Evolutionary conservation across 2,888 invertebrate species (phyloP), one percentile per base, ranked within the genome.

Genomic region (Ophonus ardosiacus): DNA sequence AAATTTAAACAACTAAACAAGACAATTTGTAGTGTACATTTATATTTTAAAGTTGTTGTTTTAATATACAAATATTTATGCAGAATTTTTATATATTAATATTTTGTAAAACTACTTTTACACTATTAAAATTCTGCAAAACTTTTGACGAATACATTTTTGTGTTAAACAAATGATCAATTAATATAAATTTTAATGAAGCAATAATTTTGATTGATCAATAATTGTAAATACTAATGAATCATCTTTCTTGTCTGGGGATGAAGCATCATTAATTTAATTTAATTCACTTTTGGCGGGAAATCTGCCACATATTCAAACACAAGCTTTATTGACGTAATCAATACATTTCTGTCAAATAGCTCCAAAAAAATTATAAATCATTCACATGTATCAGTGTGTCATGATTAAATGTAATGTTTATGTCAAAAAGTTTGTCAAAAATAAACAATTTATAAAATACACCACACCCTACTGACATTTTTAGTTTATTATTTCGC

Each of bases 401-500:
- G 13, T 6, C 8, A 2, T 13, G 10, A 2, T 13, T 13, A 10
- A 51, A 8, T 51, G 43, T 10, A 51, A 51, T 10, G 4, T 51
- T 51, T 51, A 51, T 10, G 43, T 8, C 43, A 51, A 51, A 51
- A 18, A 21, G 24, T 24, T 0, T 1, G 18, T 7, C 21, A 21
- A 63, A 21, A 21, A 68, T 68, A 15, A n/a, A 68, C 13, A 68
- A 43, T 43, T 43, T 18, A 18, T 15, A 43, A 79, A 84, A 81
- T 85, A 89, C 89, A 89, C 89, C 89, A 89, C 89, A 89, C 89
- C 89, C 89, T 86, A 74, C 65, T 13, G 13, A 21, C 8, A 63
- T 78, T 80, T 68, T 71, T 68, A 81, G 81, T 84, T 84, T 84
- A 85, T 82, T 81, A 86, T 86, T 18, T 21, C 3, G 56, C 85